Evolutionary conservation across 2,797 vertebrate species (phyloP), one percentile per base, ranked within the genome.

Genomic region (Echiichthys vipera): DNA sequence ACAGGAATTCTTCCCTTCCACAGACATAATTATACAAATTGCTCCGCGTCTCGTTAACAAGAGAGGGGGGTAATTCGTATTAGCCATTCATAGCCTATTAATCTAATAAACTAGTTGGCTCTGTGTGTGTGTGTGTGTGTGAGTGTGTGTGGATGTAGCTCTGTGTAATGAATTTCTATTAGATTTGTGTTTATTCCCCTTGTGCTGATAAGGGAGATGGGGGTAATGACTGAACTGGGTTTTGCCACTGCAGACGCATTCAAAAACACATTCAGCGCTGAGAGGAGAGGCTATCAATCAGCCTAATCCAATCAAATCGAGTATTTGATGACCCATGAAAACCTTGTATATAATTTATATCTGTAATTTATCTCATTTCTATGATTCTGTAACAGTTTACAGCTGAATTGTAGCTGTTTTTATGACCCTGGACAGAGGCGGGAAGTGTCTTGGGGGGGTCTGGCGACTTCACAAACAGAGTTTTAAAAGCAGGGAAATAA

Each of bases 171-270:
- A 95, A 93, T 95, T 96, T 95, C 93, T 95, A 93, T 95, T 95
- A 92, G 89, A 95, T 94, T 94, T 95, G 93, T 90, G 94, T 94
- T 95, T 96, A 95, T 95, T 95, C 93, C 94, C 91, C 90, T 87
- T 77, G 89, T 95, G 91, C 92, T 95, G 94, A 95, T 95, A 95
- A 94, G 94, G 84, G 83, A 93, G 93, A 87, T 86, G 81, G 71
- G 92, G 90, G 71, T 95, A 95, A 94, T 92, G 89, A 92, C 89
- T 87, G 86, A 82, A 90, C 93, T 92, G 93, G 86, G 83, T 90
- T 89, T 78, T 87, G 87, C 81, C 93, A 92, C 92, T 92, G 86
- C 93, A 93, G 93, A 88, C 36, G 30, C 72, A 84, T 93, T 95
- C 92, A 92, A 64, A 95, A 84, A 84, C 76, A 84, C 57, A 70